These are phyloP conservation scores for Coturnix japonica DNA, from an alignment of 2,113 vertebrate species.

Conservation along the genomic window DNA sequence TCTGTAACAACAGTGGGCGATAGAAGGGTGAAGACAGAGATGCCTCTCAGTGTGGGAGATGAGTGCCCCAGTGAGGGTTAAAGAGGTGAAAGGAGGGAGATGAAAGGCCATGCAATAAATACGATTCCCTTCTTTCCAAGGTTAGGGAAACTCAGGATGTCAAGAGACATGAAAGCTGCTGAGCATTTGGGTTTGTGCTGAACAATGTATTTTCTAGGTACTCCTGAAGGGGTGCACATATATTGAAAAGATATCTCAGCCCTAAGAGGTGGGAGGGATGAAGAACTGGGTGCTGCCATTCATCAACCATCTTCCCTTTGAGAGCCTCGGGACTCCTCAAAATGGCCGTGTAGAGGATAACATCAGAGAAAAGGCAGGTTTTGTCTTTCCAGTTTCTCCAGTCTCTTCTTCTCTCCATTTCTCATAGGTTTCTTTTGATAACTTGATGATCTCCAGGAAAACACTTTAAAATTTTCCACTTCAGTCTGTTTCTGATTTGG, in stretches of 20 bases:
- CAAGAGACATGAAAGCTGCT: neutral
- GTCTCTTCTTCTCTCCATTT: neutral
- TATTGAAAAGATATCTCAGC: neutral
- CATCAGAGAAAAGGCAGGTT: constrained; percentile 1
- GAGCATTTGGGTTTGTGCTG: neutral
- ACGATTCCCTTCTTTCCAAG: neutral
- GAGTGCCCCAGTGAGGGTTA: neutral
- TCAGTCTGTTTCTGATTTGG: constrained; percentile 6
- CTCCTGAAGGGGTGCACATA: neutral
- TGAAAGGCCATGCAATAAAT: neutral
- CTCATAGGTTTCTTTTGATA: neutral
- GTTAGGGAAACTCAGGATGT: neutral
- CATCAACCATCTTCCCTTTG: neutral
- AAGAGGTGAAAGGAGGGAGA: neutral
- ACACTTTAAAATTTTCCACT: constrained; percentile 17
- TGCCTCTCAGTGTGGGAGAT: neutral
- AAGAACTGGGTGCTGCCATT: neutral
- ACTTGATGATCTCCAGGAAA: constrained; percentile 1
- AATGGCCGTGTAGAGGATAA: neutral
- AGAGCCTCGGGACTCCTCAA: neutral
- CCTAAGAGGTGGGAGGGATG: neutral
- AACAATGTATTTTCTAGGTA: neutral
- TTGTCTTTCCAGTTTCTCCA: neutral
- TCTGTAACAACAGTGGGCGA: neutral
- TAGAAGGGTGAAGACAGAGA: neutral